Evolutionary conservation across 2,888 invertebrate genomes (phyloP).

Genomic region (Mayetiola destructor): DNA sequence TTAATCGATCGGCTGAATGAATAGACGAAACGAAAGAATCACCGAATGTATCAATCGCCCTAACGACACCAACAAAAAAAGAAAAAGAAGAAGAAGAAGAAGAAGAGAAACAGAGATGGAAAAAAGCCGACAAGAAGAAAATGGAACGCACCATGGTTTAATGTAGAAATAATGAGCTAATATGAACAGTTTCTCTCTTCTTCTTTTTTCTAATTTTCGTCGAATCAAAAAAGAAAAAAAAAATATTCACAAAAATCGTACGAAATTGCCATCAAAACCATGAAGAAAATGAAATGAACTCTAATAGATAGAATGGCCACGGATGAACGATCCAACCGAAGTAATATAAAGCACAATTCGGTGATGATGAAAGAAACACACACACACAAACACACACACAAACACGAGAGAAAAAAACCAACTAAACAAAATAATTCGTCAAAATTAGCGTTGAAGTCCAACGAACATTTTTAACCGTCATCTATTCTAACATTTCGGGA

Average conservation of each 20-base stretch:
- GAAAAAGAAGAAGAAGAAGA: neutral
- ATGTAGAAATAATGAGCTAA: neutral
- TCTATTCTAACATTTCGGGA: no score
- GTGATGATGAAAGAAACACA: neutral
- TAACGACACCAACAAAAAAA: no score
- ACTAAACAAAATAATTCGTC: no score
- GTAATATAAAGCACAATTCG: neutral
- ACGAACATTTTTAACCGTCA: no score
- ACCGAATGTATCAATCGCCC: no score
- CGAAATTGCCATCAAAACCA: neutral
- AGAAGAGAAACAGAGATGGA: neutral
- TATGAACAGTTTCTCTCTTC: neutral
- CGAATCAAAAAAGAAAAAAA: neutral
- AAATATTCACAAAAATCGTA: neutral
- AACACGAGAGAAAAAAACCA: no score
- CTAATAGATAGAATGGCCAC: neutral
- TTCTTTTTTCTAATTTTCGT: neutral
- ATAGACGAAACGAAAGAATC: neutral
- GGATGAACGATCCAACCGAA: neutral
- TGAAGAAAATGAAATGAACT: neutral
- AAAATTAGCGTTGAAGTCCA: no score
- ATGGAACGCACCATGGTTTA: neutral
- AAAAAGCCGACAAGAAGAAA: no score
- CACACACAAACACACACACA: neutral
- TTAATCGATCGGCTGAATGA: slow-evolving; percentile 2